Conservation (phyloP, 2,888 invertebrate genomes). For the Hymenopus coronatus region DNA sequence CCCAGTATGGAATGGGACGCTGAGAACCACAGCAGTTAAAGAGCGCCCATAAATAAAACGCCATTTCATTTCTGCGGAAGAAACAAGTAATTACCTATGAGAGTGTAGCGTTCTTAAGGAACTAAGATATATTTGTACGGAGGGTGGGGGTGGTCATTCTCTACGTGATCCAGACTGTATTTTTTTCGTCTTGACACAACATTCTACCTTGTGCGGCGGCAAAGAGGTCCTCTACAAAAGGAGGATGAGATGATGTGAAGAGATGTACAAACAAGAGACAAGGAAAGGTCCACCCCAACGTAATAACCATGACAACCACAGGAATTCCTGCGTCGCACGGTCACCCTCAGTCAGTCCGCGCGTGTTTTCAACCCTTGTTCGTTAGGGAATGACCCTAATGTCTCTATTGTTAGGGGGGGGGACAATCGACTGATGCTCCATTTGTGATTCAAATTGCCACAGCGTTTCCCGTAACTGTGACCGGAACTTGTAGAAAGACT, state of each 20-base stretch:
- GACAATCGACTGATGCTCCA: neutral
- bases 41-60: too few relatives aligned
- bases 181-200: neutral
- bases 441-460: neutral
- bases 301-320: neutral
- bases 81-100: too few relatives aligned
- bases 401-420: neutral
- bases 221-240: neutral
- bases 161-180: neutral
- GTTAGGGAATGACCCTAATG: neutral
- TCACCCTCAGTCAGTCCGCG: neutral
- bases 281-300: neutral
- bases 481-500: neutral
- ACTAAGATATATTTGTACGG: too few relatives aligned
- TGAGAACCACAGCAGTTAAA: too few relatives aligned
- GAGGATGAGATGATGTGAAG: neutral
- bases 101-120: too few relatives aligned
- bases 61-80: too few relatives aligned
- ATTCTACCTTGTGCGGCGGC: neutral
- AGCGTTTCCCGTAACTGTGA: neutral
- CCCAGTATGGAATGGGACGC: too few relatives aligned
- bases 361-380: neutral
- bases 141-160: too few relatives aligned
- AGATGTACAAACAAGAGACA: neutral
- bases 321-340: neutral